Percentiles rank a stretch among this genome's conserved stretches.
Conservation (phyloP, 2,797 vertebrate species). For the Syngnathus rostellatus region DNA sequence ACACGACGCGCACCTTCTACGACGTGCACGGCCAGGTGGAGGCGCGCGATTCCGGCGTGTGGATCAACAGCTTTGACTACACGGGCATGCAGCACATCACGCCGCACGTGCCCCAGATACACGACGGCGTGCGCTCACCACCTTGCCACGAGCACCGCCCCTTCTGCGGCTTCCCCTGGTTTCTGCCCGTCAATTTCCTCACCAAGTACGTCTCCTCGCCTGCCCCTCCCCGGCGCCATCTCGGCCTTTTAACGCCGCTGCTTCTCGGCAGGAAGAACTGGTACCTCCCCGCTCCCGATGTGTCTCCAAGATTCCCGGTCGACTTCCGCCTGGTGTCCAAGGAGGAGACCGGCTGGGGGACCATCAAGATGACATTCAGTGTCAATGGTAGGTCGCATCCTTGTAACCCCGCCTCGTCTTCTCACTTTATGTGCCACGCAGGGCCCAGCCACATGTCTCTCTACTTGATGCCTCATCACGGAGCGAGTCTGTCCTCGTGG, state of each 20-base stretch:
- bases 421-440: conserved; percentile 29
- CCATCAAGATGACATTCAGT: conserved; percentile 79
- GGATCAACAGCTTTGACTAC: conserved; percentile 96
- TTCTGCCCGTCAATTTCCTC: conserved; percentile 88
- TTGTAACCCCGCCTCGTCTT: too few relatives aligned
- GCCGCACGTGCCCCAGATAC: conserved; percentile 83
- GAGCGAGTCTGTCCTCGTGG: conserved; percentile 76
- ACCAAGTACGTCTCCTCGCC: conserved; percentile 72
- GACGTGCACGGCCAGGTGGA: conserved; percentile 76
- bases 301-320: conserved; percentile 74
- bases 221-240: neutral
- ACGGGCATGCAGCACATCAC: conserved; percentile 84
- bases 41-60: conserved; percentile 86
- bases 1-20: conserved; percentile 80
- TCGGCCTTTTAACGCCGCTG: neutral
- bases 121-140: conserved; percentile 75
- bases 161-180: conserved; percentile 93
- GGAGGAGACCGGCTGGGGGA: conserved; percentile 76
- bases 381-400: conserved; percentile 67
- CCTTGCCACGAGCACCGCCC: conserved; percentile 73
- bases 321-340: conserved; percentile 80
- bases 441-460: conserved; percentile 94
- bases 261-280: conserved; percentile 80
- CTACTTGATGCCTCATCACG: conserved; percentile 75
- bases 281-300: conserved; percentile 85